Percentiles rank a stretch among this genome's conserved stretches.
These are phyloP conservation scores for Cheumatopsyche charites DNA, from an alignment of 1,140 invertebrate species.

Conservation along the genomic window DNA sequence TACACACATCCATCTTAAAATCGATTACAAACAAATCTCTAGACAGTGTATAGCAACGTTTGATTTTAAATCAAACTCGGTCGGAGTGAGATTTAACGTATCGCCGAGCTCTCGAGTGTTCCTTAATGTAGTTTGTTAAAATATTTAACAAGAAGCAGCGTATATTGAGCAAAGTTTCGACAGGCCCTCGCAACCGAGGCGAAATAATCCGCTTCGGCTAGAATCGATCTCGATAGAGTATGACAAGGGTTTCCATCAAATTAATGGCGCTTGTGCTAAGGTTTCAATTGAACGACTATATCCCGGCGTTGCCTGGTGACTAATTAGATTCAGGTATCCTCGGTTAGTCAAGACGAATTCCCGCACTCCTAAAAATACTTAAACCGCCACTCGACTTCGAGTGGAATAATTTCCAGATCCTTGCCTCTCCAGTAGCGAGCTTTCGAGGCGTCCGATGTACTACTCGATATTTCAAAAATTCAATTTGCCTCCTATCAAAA, in stretches of 20 bases:
- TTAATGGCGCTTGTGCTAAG: constrained; percentile 23
- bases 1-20: too few relatives aligned
- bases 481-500: constrained; percentile 16
- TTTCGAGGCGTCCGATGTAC: constrained; percentile 10
- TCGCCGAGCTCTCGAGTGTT: too few relatives aligned
- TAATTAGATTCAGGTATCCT: constrained; percentile 38
- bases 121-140: too few relatives aligned
- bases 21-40: too few relatives aligned
- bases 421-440: background rate
- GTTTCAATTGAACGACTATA: constrained; percentile 23
- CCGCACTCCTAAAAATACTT: constrained; percentile 31
- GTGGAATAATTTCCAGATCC: constrained; percentile 35
- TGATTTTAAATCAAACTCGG: too few relatives aligned
- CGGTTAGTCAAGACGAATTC: constrained; percentile 35
- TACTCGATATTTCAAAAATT: constrained; percentile 20
- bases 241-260: constrained; percentile 25
- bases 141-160: too few relatives aligned
- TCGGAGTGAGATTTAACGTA: too few relatives aligned
- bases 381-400: constrained; percentile 29
- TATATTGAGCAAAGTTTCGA: constrained; percentile 2
- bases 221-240: constrained; percentile 16
- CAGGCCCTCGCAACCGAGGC: background rate
- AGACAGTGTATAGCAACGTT: too few relatives aligned
- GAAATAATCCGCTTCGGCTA: constrained; percentile 13
- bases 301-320: constrained; percentile 19